Evolutionary conservation across 2,888 invertebrate genomes (phyloP).

Genomic region (Dermolepida albohirtum): DNA sequence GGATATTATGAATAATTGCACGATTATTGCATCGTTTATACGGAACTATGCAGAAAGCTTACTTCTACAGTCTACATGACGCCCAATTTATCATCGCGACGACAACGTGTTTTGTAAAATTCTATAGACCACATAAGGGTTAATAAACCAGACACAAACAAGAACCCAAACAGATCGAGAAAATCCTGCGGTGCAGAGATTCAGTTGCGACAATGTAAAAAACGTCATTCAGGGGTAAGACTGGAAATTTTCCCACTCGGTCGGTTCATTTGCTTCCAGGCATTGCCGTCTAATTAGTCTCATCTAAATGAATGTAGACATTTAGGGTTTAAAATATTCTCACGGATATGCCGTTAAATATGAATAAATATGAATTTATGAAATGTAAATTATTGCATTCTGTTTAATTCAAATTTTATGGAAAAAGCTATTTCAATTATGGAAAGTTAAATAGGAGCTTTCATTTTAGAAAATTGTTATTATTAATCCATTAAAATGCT

Average conservation of each 20-base stretch:
- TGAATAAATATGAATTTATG: too few species aligned
- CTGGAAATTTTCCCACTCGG: conserved; percentile 21
- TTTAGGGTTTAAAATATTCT: too few species aligned
- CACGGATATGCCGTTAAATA: too few species aligned
- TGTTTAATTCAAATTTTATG: too few species aligned
- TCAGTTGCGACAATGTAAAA: conserved; percentile 26
- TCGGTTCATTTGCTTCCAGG: too few species aligned
- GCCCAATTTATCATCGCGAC: conserved; percentile 33
- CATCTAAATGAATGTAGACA: too few species aligned
- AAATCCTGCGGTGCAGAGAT: conserved; percentile 9
- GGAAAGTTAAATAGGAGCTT: too few species aligned
- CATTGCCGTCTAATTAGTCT: too few species aligned
- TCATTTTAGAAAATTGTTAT: too few species aligned
- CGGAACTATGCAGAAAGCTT: conserved; percentile 3
- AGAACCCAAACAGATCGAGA: conserved; percentile 20
- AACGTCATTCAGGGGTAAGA: conserved; percentile 2
- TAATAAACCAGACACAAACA: conserved; percentile 33
- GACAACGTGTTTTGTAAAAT: conserved; percentile 28
- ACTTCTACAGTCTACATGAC: conserved; percentile 35
- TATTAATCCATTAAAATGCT: too few species aligned
- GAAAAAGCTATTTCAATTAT: too few species aligned
- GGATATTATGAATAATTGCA: background rate
- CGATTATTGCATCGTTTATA: conserved; percentile 26
- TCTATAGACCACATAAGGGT: conserved; percentile 32
- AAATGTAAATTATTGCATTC: too few species aligned